These are phyloP conservation scores for Sebastes taczanowskii DNA, from an alignment of 2,797 vertebrate species.

Conservation along the genomic window DNA sequence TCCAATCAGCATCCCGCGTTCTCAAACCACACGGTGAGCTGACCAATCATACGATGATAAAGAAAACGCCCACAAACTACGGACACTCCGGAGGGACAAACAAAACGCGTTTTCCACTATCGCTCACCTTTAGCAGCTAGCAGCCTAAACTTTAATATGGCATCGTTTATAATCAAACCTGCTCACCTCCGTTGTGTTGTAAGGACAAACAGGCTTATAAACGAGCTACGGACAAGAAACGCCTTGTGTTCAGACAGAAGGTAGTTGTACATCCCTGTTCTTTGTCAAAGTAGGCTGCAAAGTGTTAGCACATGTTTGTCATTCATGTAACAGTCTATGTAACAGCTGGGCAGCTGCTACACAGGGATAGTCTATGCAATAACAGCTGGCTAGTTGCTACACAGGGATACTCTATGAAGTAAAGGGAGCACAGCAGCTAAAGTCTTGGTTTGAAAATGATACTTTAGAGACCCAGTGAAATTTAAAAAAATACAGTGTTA, in stretches of 20 bases:
- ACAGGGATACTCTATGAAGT: neutral
- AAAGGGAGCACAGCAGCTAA: neutral
- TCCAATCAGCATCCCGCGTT: constrained; percentile 63
- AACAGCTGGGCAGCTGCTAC: neutral
- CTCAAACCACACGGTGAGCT: constrained; percentile 28
- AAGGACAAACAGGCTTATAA: constrained; percentile 42
- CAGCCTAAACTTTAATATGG: constrained; percentile 53
- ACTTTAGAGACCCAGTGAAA: neutral
- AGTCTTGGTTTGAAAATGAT: neutral
- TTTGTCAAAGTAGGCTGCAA: neutral
- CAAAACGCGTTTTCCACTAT: neutral
- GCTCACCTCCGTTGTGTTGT: constrained; percentile 43
- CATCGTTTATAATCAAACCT: constrained; percentile 53
- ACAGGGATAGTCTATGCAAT: neutral
- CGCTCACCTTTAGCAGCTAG: neutral
- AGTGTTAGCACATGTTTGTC: neutral
- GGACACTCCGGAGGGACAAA: constrained; percentile 53
- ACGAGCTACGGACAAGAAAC: constrained; percentile 9
- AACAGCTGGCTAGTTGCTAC: neutral
- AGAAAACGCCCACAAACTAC: constrained; percentile 60
- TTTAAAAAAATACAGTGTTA: too few relatives aligned
- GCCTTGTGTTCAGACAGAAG: constrained; percentile 56
- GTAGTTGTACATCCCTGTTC: constrained; percentile 43
- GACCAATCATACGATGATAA: constrained; percentile 72
- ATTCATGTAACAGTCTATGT: neutral